Conservation (phyloP, 2,797 vertebrate genomes). For the Scyliorhinus canicula region DNA sequence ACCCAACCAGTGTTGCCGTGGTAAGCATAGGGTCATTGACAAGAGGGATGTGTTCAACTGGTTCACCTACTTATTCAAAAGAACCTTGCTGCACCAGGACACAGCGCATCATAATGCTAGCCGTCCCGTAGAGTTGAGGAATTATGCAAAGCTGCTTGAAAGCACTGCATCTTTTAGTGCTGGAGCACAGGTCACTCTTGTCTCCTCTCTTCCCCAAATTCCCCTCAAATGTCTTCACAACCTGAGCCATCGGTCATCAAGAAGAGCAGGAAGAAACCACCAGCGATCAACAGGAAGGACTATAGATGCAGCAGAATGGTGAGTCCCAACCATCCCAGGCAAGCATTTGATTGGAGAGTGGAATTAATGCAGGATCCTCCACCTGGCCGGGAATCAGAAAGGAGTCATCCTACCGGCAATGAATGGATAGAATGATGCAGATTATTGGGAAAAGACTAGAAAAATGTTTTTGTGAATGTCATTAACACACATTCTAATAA, state of each 20-base stretch:
- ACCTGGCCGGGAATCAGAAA: neutral
- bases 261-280: too few relatives aligned
- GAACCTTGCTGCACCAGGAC: neutral
- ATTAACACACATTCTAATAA: neutral
- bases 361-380: neutral
- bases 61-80: neutral
- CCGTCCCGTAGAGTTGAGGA: neutral
- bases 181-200: neutral
- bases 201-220: neutral
- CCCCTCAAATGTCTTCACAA: neutral
- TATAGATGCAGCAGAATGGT: neutral
- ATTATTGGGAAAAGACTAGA: neutral
- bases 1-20: neutral
- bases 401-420: neutral
- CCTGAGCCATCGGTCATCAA: neutral
- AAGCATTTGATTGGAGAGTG: neutral
- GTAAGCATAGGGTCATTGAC: neutral
- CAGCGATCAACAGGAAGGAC: neutral
- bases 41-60: neutral
- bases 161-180: too few relatives aligned
- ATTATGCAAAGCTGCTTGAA: neutral
- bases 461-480: neutral
- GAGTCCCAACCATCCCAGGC: neutral
- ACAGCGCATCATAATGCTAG: neutral
- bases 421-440: neutral